Evolutionary conservation across 1,140 invertebrate species (phyloP).

Genomic region (Caenorhabditis briggsae): DNA sequence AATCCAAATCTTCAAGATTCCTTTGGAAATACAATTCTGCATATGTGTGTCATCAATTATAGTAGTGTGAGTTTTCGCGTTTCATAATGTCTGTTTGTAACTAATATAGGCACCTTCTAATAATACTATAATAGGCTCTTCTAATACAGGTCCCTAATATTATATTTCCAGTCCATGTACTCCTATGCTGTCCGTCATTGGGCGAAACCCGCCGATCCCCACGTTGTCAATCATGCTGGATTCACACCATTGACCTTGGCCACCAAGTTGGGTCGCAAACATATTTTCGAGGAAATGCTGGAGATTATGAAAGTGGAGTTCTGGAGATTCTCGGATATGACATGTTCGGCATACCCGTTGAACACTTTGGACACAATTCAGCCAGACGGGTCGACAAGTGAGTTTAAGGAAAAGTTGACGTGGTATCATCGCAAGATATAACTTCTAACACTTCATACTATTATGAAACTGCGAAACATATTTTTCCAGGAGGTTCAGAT

Average conservation of each 20-base stretch:
- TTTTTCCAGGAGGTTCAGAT: too few species aligned
- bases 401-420: slow-evolving; percentile 79
- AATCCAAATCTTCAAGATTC: slow-evolving; percentile 90
- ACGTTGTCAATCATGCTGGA: slow-evolving; percentile 88
- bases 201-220: slow-evolving; percentile 89
- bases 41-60: slow-evolving; percentile 97
- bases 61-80: slow-evolving; percentile 85
- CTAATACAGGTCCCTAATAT: not conserved
- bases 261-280: slow-evolving; percentile 92
- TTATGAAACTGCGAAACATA: too few species aligned
- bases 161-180: slow-evolving; percentile 89
- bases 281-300: slow-evolving; percentile 97
- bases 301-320: slow-evolving; percentile 94
- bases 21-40: slow-evolving; percentile 87
- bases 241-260: slow-evolving; percentile 94
- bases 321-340: slow-evolving; percentile 98
- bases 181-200: slow-evolving; percentile 95
- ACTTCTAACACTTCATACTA: too few species aligned
- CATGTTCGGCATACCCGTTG: slow-evolving; percentile 96
- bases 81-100: not conserved
- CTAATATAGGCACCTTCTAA: too few species aligned
- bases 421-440: too few species aligned
- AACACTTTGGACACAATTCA: slow-evolving; percentile 94
- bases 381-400: slow-evolving; percentile 93
- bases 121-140: too few species aligned